Percentiles rank a stretch among this genome's conserved stretches.
phyloP scores from a whole-genome alignment of 2,797 vertebrate genomes.

The Characodon lateralis region DNA sequence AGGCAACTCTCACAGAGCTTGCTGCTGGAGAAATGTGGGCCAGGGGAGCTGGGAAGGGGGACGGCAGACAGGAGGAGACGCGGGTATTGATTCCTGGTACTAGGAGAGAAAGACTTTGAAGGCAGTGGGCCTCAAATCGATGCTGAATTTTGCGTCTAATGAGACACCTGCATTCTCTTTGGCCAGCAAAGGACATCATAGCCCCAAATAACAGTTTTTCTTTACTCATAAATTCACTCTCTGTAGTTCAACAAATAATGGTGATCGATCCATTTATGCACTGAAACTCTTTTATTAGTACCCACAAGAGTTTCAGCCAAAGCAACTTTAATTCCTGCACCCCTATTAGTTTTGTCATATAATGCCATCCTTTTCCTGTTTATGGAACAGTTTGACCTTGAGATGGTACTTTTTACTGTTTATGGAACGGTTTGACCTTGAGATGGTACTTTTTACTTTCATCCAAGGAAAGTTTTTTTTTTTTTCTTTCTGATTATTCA shows the following conservation, averaged over 20 bases:
- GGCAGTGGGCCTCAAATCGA: constrained; percentile 71
- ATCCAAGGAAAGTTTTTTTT: background rate
- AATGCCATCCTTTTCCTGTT: background rate
- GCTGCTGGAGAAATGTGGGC: constrained; percentile 57
- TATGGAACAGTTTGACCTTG: constrained; percentile 16
- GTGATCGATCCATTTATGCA: constrained; percentile 59
- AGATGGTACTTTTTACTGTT: background rate
- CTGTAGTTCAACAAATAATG: constrained; percentile 68
- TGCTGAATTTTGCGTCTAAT: constrained; percentile 80
- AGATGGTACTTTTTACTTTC: background rate
- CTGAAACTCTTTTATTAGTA: constrained; percentile 58
- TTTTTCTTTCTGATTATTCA: background rate
- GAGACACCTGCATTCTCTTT: constrained; percentile 78
- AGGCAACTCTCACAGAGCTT: constrained; percentile 56
- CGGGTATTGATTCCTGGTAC: constrained; percentile 73
- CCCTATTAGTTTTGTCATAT: constrained; percentile 16
- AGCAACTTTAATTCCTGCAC: constrained; percentile 43
- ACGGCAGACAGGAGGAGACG: constrained; percentile 64
- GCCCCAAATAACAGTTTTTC: constrained; percentile 64
- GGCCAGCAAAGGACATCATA: constrained; percentile 67
- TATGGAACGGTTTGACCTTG: constrained; percentile 16
- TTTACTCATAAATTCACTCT: constrained; percentile 52
- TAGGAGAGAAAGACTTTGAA: constrained; percentile 64
- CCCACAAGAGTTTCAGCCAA: constrained; percentile 47
- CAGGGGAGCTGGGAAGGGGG: constrained; percentile 54